A percentile compares a stretch with the other conserved stretches of the same genome.
Conservation (phyloP, 2,797 vertebrate species). For the Melanotaenia pygmaea region DNA sequence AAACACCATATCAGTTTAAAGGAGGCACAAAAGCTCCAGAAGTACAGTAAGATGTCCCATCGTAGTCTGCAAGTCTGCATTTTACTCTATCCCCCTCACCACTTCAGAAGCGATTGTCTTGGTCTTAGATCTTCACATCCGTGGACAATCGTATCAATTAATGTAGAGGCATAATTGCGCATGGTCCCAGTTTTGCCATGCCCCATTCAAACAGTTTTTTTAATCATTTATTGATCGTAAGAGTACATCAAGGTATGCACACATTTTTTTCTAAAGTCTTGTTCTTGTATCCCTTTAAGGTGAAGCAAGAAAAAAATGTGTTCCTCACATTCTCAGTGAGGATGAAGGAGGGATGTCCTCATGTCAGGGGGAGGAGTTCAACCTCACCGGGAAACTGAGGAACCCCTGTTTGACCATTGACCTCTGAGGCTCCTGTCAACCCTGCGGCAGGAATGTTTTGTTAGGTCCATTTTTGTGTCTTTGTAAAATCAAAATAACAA, state of each 20-base stretch:
- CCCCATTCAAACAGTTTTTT: slow-evolving; percentile 50
- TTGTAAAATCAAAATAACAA: slow-evolving; percentile 80
- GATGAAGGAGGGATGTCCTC: slow-evolving; percentile 52
- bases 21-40: slow-evolving; percentile 77
- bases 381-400: slow-evolving; percentile 71
- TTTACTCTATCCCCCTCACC: slow-evolving; percentile 29
- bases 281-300: slow-evolving; percentile 48
- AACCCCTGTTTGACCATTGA: slow-evolving; percentile 65
- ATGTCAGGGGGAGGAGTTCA: slow-evolving; percentile 63
- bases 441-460: slow-evolving; percentile 61
- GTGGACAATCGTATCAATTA: slow-evolving; percentile 59
- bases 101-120: slow-evolving; percentile 68
- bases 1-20: slow-evolving; percentile 70
- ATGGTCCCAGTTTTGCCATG: slow-evolving; percentile 50
- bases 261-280: slow-evolving; percentile 43
- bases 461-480: slow-evolving; percentile 78
- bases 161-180: slow-evolving; percentile 51
- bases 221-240: slow-evolving; percentile 52
- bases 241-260: slow-evolving; percentile 58
- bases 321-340: slow-evolving; percentile 66
- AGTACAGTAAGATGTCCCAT: slow-evolving; percentile 49
- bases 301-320: slow-evolving; percentile 44
- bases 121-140: slow-evolving; percentile 57
- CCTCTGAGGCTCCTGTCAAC: slow-evolving; percentile 68
- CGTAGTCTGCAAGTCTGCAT: slow-evolving; percentile 34